phyloP scores from a whole-genome alignment of 1,140 invertebrate genomes.

The Drosophila malerkotliana region DNA sequence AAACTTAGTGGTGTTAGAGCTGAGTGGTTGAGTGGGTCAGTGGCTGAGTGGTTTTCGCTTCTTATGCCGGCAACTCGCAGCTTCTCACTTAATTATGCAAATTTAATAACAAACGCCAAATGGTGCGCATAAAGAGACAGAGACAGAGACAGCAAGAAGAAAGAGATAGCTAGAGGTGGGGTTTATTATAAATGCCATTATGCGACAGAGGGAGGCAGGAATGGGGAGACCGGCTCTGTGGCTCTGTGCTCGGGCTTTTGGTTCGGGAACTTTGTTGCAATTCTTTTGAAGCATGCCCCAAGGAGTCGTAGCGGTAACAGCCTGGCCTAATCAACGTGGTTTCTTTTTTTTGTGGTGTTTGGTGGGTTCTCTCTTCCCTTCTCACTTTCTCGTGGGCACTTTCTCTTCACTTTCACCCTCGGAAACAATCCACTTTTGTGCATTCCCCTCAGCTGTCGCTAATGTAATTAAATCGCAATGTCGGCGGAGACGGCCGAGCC shows the following conservation, averaged over 20 bases:
- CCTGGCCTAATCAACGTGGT: constrained; percentile 54
- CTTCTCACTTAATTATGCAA: constrained; percentile 78
- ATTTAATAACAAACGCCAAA: constrained; percentile 75
- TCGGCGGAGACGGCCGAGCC: constrained; percentile 42
- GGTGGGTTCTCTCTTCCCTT: neutral
- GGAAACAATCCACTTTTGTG: constrained; percentile 24
- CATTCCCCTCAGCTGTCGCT: constrained; percentile 48
- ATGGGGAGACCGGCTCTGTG: neutral
- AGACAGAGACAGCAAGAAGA: neutral
- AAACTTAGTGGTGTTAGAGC: neutral
- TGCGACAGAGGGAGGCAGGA: constrained; percentile 19
- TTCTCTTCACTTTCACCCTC: neutral
- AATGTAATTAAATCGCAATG: constrained; percentile 79
- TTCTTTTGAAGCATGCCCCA: constrained; percentile 73
- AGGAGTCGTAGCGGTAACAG: constrained; percentile 58
- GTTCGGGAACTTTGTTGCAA: constrained; percentile 49
- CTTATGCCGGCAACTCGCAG: constrained; percentile 26
- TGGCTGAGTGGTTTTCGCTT: constrained; percentile 23
- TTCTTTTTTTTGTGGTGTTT: constrained; percentile 13
- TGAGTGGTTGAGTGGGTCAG: constrained; percentile 3
- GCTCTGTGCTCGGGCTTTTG: too few relatives aligned
- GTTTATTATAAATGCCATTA: constrained; percentile 73
- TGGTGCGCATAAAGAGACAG: constrained; percentile 42
- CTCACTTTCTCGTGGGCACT: neutral
- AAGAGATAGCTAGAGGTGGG: neutral